Evolutionary conservation across 2,797 vertebrate genomes (phyloP), one percentile per base, ranked within the genome.

Genomic region (Dipus sagitta): DNA sequence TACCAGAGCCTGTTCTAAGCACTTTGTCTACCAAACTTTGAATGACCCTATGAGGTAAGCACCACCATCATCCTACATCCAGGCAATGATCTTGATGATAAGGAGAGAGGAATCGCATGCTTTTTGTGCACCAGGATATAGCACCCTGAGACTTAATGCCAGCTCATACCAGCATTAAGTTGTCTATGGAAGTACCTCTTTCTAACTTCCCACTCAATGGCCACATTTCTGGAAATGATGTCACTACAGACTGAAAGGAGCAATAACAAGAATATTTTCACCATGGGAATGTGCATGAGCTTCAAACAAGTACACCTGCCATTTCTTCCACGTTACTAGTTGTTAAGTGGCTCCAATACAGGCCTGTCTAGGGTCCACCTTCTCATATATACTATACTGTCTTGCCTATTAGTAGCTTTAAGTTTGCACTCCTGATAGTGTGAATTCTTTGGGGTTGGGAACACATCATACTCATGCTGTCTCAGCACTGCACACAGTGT

Each of bases 171-270:
- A 68, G 32, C n/a, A 60, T 28, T 26, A 78, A 5, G 52, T 52
- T 64, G 34, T 67, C 12, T 2, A 34, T 62, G 9, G 18, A 52
- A 83, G 3, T 18, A 34, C n/a, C 10, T 93, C n/a, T 67, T 86
- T 90, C 28, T n/a, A 76, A 18, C 4, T 64, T 54, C 77, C 10
- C 47, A 47, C 84, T 91, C 60, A 64, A 4, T 54, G 62, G 83
- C 24, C 14, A 21, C 42, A 62, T 62, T 79, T 60, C 11, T 78
- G 60, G 54, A 24, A 15, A 65, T 62, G 20, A 71, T n/a, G 6
- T 30, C 60, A 60, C 77, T 60, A 62, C 38, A 79, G 87, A 28
- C 83, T 83, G 60, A 89, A 90, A 89, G 64, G 91, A 68, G 38
- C 38, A 75, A 21, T 14, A 15, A 26, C 24, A 12, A 15, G 1